Conservation (phyloP, 2,797 vertebrate species). For the Limnodromus scolopaceus region DNA sequence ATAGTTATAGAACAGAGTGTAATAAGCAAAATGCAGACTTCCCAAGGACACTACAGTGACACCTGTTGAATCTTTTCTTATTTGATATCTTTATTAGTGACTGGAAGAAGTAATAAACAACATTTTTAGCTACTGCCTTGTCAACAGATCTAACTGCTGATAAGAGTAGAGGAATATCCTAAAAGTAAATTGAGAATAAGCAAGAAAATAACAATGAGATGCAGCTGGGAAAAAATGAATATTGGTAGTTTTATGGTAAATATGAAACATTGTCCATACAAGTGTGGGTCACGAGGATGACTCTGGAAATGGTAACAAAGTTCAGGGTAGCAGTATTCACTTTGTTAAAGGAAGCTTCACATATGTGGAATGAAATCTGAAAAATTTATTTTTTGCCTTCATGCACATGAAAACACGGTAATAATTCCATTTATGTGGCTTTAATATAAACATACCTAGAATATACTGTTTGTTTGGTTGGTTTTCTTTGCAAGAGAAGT, state of each 20-base stretch:
- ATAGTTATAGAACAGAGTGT: background rate
- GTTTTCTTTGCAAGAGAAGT: background rate
- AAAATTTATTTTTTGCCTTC: background rate
- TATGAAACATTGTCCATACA: background rate
- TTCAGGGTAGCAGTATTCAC: background rate
- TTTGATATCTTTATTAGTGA: background rate
- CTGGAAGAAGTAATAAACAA: background rate
- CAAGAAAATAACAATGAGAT: background rate
- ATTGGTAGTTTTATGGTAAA: background rate
- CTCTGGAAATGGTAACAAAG: background rate
- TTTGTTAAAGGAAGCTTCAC: background rate
- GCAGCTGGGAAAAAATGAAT: background rate
- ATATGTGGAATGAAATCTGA: background rate
- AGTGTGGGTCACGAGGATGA: background rate
- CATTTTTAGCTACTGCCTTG: background rate
- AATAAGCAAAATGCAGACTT: background rate
- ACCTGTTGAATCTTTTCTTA: background rate
- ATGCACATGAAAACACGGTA: background rate
- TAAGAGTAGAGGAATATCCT: background rate
- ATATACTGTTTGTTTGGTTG: background rate
- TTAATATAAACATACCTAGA: background rate
- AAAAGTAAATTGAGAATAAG: background rate
- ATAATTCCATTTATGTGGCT: background rate
- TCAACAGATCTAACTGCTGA: background rate
- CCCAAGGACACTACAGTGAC: background rate